These are phyloP conservation scores for Empis stercorea DNA, from an alignment of 2,888 invertebrate species.

Conservation along the genomic window DNA sequence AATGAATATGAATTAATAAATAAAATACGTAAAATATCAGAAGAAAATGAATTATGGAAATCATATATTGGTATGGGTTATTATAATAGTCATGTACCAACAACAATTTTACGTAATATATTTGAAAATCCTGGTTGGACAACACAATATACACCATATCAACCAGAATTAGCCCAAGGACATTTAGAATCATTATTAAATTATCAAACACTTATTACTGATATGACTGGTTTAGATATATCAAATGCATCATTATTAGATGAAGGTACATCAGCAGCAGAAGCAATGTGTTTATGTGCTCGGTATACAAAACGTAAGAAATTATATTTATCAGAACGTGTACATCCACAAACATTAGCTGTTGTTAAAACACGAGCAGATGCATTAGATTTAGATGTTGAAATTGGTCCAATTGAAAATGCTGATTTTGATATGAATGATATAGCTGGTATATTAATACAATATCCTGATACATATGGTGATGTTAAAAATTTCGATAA, in stretches of 20 bases:
- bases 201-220: conserved; percentile 95
- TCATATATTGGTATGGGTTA: conserved; percentile 99
- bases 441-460: conserved; percentile 77
- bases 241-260: conserved; percentile 92
- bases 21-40: conserved; percentile 62
- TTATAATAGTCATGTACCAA: conserved; percentile 93
- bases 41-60: conserved; percentile 85
- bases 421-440: conserved; percentile 69
- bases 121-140: conserved; percentile 99
- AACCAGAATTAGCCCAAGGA: conserved; percentile 96
- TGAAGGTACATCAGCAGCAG: conserved; percentile 96
- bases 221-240: conserved; percentile 87
- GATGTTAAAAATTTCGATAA: conserved; percentile 67
- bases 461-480: conserved; percentile 96
- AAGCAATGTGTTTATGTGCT: conserved; percentile 82
- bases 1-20: conserved; percentile 88
- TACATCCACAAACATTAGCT: conserved; percentile 94
- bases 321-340: conserved; percentile 73
- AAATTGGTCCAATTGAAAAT: conserved; percentile 56
- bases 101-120: conserved; percentile 88
- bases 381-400: conserved; percentile 68
- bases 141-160: conserved; percentile 97
- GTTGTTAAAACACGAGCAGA: conserved; percentile 84
- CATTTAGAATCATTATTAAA: conserved; percentile 89
- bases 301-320: conserved; percentile 69